Evolutionary conservation across 2,797 vertebrate genomes (phyloP), one percentile per base, ranked within the genome.

Genomic region (Neoniphon sammara): DNA sequence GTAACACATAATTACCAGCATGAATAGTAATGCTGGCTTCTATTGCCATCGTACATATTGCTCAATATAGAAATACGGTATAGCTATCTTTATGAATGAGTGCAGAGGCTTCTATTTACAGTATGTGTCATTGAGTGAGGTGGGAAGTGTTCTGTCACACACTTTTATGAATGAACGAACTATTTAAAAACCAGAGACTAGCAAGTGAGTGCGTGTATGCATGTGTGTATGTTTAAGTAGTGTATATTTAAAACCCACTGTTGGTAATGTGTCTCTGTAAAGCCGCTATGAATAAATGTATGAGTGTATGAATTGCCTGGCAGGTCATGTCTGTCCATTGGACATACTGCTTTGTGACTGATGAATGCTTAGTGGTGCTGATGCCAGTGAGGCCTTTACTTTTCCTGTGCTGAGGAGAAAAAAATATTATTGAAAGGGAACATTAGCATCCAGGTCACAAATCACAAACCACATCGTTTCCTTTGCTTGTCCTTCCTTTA

Each of bases 151-250:
- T 80, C 75, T 34, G 70, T 81, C 77, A 76, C 66, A 75, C 61
- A 58, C 49, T 14, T 82, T 78, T 85, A 50, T 75, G 74, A 85
- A 87, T 87, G 78, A 90, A 75, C 73, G 36, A 77, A 65, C 54
- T 64, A 50, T 75, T 82, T 66, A 65, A 72, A 85, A 78, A 77
- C 73, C 49, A 5, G 8, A 68, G 53, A 65, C 25, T 20, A 54
- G 21, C 54, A 30, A 39, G 39, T 18, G 18, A 20, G 34, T 44
- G 27, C 54, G n/a, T 49, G 27, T 27, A 58, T 60, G 25, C 25
- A 30, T 65, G 20, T 31, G 49, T 17, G 20, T 47, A 36, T 44
- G 34, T 42, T 7, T 18, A 15, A 39, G 30, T 61, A 4, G 58
- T 55, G 44, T 64, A 61, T 73, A 64, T 84, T 81, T 75, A 64